These are phyloP conservation scores for Scrobipalpa costella DNA, from an alignment of 2,888 invertebrate genomes.

Conservation along the genomic window DNA sequence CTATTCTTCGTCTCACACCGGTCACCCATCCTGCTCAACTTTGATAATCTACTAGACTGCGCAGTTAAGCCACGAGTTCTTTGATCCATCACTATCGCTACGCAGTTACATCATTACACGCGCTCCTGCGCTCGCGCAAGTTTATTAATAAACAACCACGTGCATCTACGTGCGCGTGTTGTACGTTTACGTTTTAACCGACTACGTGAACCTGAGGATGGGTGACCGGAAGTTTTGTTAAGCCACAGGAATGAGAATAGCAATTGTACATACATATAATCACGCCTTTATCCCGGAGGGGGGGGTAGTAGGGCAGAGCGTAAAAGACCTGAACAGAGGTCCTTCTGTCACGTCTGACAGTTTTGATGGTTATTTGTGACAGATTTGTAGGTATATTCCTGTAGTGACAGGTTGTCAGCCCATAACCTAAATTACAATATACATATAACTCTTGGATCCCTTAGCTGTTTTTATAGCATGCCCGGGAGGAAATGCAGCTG, in stretches of 20 bases:
- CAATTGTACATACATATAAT: too few relatives aligned
- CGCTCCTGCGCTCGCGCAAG: conserved; percentile 56
- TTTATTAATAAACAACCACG: conserved; percentile 75
- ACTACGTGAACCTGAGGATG: conserved; percentile 39
- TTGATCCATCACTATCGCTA: conserved; percentile 46
- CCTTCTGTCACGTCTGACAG: too few relatives aligned
- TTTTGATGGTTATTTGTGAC: too few relatives aligned
- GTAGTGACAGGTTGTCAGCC: too few relatives aligned
- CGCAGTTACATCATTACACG: conserved; percentile 69
- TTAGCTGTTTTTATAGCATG: too few relatives aligned
- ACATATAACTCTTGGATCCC: too few relatives aligned
- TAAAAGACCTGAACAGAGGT: too few relatives aligned
- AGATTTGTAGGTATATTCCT: too few relatives aligned
- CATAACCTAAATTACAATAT: too few relatives aligned
- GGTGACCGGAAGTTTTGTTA: conserved; percentile 29
- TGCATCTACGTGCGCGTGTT: conserved; percentile 52
- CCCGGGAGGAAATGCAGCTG: too few relatives aligned
- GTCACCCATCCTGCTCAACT: background rate
- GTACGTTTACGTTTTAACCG: background rate
- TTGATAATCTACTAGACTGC: background rate
- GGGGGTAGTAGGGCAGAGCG: too few relatives aligned
- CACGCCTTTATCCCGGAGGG: too few relatives aligned
- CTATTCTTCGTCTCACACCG: background rate
- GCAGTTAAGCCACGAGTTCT: background rate
- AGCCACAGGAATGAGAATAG: background rate